Evolutionary conservation across 2,888 invertebrate genomes (phyloP).

Genomic region (Drosophila setosimentum): DNA sequence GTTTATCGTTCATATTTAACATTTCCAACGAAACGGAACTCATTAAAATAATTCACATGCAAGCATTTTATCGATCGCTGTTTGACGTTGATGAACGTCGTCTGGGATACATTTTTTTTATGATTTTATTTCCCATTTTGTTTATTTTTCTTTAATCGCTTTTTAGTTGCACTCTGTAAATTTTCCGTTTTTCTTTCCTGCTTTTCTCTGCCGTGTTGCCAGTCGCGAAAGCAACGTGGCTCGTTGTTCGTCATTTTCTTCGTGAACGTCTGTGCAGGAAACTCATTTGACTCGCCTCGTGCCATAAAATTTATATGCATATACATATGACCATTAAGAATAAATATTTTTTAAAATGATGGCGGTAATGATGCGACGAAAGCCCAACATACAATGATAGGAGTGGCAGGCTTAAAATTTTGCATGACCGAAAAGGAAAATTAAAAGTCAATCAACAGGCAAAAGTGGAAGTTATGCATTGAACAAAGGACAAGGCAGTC

Average conservation of each 20-base stretch:
- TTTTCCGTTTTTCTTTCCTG: slow-evolving; percentile 75
- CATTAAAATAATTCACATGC: slow-evolving; percentile 80
- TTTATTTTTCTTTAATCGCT: slow-evolving; percentile 48
- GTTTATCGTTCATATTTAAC: slow-evolving; percentile 78
- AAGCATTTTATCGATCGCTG: slow-evolving; percentile 77
- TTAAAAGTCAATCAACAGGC: slow-evolving; percentile 45
- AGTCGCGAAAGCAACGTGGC: slow-evolving; percentile 21
- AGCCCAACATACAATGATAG: slow-evolving; percentile 25
- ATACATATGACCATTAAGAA: slow-evolving; percentile 71
- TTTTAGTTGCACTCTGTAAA: slow-evolving; percentile 67
- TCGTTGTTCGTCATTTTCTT: slow-evolving; percentile 13
- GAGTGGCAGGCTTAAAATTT: slow-evolving; percentile 27
- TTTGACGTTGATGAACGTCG: slow-evolving; percentile 79
- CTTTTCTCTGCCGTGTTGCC: slow-evolving; percentile 63
- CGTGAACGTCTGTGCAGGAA: slow-evolving; percentile 69
- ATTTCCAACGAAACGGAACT: slow-evolving; percentile 79
- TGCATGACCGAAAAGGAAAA: slow-evolving; percentile 9
- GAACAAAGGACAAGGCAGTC: slow-evolving; percentile 44
- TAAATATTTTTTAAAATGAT: slow-evolving; percentile 75
- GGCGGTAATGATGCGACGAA: slow-evolving; percentile 73
- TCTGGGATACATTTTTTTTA: slow-evolving; percentile 59
- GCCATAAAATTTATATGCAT: slow-evolving; percentile 64
- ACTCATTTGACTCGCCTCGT: slow-evolving; percentile 70
- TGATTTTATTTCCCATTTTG: slow-evolving; percentile 47
- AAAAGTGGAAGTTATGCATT: slow-evolving; percentile 33